Evolutionary conservation across 1,140 invertebrate genomes (phyloP).

Genomic region (Lepeophtheirus salmonis): DNA sequence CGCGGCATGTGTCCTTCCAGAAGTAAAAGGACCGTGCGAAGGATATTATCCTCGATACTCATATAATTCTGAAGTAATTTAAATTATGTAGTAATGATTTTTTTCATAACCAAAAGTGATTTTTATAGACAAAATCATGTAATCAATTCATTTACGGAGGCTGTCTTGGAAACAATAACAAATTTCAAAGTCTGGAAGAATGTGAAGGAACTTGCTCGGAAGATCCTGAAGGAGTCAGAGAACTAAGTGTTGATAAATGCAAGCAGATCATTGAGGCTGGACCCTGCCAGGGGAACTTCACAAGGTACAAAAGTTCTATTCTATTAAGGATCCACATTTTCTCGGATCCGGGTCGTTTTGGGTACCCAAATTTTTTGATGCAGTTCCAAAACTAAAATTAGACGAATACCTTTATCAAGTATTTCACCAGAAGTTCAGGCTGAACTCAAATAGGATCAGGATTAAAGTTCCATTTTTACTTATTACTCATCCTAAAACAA

Average conservation of each 20-base stretch:
- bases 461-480: too few species aligned
- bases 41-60: slow-evolving; percentile 63
- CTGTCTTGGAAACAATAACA: slow-evolving; percentile 51
- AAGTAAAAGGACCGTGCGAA: slow-evolving; percentile 59
- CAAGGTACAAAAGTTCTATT: slow-evolving; percentile 22
- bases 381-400: too few species aligned
- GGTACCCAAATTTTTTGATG: too few species aligned
- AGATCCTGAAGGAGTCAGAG: slow-evolving; percentile 1
- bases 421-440: too few species aligned
- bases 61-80: slow-evolving; percentile 44
- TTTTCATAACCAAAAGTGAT: background rate
- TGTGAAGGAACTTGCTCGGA: slow-evolving; percentile 52
- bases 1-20: slow-evolving; percentile 62
- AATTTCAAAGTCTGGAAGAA: slow-evolving; percentile 58
- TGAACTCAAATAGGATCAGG: too few species aligned
- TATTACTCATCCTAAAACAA: too few species aligned
- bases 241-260: slow-evolving; percentile 44
- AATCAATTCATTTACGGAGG: slow-evolving; percentile 56
- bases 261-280: slow-evolving; percentile 51
- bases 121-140: slow-evolving; percentile 38
- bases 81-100: background rate
- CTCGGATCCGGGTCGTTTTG: too few species aligned
- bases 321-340: too few species aligned
- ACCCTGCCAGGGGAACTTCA: slow-evolving; percentile 55
- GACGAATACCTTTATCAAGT: too few species aligned